A percentile compares a stretch with the other conserved stretches of the same genome.
Evolutionary conservation across 2,797 vertebrate species (phyloP).

Genomic region (Molossus molossus): DNA sequence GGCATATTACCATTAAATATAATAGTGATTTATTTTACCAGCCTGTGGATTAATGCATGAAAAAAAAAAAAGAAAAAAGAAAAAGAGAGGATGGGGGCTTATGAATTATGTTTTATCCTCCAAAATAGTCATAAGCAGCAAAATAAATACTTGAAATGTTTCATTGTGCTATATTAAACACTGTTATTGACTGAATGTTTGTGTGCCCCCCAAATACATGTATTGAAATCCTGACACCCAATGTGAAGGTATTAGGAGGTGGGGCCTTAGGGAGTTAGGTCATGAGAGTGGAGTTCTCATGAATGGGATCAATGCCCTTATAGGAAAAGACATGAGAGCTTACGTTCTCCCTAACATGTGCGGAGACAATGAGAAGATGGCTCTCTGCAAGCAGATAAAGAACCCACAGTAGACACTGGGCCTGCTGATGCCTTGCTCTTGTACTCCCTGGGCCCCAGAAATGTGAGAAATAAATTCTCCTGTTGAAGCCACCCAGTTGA

Average conservation of each 20-base stretch:
- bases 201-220: neutral
- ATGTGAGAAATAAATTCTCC: neutral
- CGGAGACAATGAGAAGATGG: neutral
- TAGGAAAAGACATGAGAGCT: neutral
- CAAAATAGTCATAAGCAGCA: slow-evolving; percentile 58
- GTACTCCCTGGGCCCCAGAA: neutral
- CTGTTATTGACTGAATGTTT: neutral
- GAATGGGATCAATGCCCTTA: neutral
- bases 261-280: neutral
- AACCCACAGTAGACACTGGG: neutral
- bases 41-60: neutral
- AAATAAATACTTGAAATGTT: slow-evolving; percentile 77
- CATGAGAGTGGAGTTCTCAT: neutral
- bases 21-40: neutral
- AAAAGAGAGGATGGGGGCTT: neutral
- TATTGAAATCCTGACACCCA: neutral
- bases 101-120: slow-evolving; percentile 59
- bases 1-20: neutral
- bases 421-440: neutral
- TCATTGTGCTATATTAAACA: slow-evolving; percentile 8
- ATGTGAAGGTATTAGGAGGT: neutral
- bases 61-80: neutral
- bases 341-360: neutral
- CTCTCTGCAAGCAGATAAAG: neutral
- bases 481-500: neutral